Conservation (phyloP, 2,797 vertebrate species). For the Eurystomus glaucurus region DNA sequence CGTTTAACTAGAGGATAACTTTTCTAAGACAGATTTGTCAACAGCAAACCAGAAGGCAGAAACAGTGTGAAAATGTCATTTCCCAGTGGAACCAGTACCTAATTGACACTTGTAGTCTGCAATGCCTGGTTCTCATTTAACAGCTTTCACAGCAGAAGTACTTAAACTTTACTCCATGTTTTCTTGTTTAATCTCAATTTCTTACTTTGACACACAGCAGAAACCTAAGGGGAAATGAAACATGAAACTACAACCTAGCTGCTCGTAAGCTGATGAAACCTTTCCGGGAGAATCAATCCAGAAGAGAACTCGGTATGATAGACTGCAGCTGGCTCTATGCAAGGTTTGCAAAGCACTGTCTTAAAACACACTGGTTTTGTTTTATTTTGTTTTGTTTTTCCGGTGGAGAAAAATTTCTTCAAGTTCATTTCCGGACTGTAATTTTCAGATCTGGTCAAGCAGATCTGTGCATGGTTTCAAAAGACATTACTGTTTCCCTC, state of each 20-base stretch:
- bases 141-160: slow-evolving; percentile 10
- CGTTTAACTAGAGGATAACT: background rate
- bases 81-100: slow-evolving; percentile 46
- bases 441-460: background rate
- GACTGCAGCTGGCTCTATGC: slow-evolving; percentile 1
- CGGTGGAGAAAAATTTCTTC: background rate
- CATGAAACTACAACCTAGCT: background rate
- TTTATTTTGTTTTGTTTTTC: background rate
- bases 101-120: slow-evolving; percentile 47
- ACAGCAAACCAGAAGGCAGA: slow-evolving; percentile 42
- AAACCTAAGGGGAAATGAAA: slow-evolving; percentile 56
- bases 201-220: slow-evolving; percentile 33
- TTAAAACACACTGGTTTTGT: background rate
- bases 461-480: background rate
- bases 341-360: background rate
- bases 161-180: slow-evolving; percentile 42
- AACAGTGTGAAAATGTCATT: slow-evolving; percentile 46
- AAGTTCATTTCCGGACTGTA: background rate
- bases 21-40: slow-evolving; percentile 26
- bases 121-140: slow-evolving; percentile 58
- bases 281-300: slow-evolving; percentile 58
- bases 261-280: slow-evolving; percentile 54
- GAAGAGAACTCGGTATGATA: slow-evolving; percentile 27
- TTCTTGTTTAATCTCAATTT: slow-evolving; percentile 67
- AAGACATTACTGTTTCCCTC: background rate